phyloP scores from a whole-genome alignment of 2,797 vertebrate genomes.

The Semaprochilodus insignis region DNA sequence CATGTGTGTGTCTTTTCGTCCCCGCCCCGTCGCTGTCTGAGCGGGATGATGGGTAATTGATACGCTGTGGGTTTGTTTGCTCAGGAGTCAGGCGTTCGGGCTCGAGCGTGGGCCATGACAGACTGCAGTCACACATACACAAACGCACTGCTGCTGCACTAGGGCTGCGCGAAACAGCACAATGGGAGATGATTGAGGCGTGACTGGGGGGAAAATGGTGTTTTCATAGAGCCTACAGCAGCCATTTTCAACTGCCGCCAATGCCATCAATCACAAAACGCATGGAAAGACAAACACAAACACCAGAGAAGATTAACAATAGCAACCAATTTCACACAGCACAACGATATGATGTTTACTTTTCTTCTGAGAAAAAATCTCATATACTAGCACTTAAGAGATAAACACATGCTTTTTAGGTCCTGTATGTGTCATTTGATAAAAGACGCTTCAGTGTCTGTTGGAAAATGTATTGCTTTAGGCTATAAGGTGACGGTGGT shows the following conservation, averaged over 20 bases:
- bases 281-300: constrained; percentile 26
- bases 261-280: constrained; percentile 38
- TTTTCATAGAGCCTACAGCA: constrained; percentile 74
- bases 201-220: constrained; percentile 78
- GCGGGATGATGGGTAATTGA: constrained; percentile 78
- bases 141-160: background rate
- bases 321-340: constrained; percentile 37
- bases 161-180: constrained; percentile 61
- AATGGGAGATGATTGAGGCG: constrained; percentile 80
- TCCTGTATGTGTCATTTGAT: background rate
- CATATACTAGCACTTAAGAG: background rate
- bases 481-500: no score
- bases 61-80: constrained; percentile 76
- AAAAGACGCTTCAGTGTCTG: background rate
- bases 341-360: constrained; percentile 15
- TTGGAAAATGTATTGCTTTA: no score
- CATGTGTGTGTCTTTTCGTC: constrained; percentile 25
- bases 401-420: constrained; percentile 2
- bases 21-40: constrained; percentile 65
- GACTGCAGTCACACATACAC: constrained; percentile 70
- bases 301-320: constrained; percentile 31
- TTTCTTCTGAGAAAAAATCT: background rate
- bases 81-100: constrained; percentile 73
- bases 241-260: constrained; percentile 26
- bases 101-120: constrained; percentile 70